Conservation (phyloP, 2,888 invertebrate species). For the Zele albiditarsus region DNA sequence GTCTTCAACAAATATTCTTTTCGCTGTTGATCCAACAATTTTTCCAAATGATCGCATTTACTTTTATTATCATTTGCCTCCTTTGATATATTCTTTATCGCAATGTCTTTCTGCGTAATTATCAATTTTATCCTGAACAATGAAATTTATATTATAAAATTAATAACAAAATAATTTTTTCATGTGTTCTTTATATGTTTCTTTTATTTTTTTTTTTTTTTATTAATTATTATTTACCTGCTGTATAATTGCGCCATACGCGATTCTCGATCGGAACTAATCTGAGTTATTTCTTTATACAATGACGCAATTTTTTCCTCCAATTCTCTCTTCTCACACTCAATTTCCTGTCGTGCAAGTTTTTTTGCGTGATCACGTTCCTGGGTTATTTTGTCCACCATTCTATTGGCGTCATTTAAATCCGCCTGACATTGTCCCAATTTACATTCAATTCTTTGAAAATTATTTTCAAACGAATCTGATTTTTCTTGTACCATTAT, state of each 20-base stretch:
- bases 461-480: constrained; percentile 78
- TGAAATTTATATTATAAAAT: constrained; percentile 29
- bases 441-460: constrained; percentile 76
- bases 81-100: constrained; percentile 81
- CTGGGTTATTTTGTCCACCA: constrained; percentile 74
- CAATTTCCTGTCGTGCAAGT: constrained; percentile 78
- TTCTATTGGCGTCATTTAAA: constrained; percentile 79
- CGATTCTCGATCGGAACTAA: constrained; percentile 79
- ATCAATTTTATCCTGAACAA: constrained; percentile 83
- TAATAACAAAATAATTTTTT: constrained; percentile 8
- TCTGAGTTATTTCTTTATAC: constrained; percentile 75
- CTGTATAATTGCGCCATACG: constrained; percentile 87
- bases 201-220: constrained; percentile 15
- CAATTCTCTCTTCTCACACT: constrained; percentile 77
- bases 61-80: constrained; percentile 82
- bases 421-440: constrained; percentile 81
- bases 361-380: constrained; percentile 77
- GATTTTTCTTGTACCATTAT: constrained; percentile 80
- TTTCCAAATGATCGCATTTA: constrained; percentile 83
- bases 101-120: constrained; percentile 85
- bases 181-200: constrained; percentile 8
- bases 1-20: constrained; percentile 78
- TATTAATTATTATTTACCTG: constrained; percentile 75
- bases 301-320: constrained; percentile 74
- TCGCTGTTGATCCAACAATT: constrained; percentile 84